Base-by-base conservation (phyloP, 2,888 invertebrate genomes). In the Rotaria magnacalcarata region DNA sequence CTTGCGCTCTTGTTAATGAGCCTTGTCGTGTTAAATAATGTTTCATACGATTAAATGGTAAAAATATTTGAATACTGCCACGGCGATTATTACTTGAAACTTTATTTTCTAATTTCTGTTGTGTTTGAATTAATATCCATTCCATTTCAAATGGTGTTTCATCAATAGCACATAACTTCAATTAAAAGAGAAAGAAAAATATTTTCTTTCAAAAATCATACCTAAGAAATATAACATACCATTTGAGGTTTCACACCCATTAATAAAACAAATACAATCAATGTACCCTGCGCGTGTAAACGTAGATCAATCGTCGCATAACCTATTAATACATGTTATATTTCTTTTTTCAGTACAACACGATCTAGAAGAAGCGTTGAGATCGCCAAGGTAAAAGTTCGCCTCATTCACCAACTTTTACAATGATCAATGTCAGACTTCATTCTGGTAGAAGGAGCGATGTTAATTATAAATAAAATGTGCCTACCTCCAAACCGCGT, bases 141-240 rank as follows among this genome's bases (percentile, higher is more conserved):
- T 80, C 80, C 80, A 80, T 47, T 47, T 80, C 80, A 47, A 80
- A 80, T 24, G 80, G 80, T 14, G 80, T 80, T 80, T 80, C 80
- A 47, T 80, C 47, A 24, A 80, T 80, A 43, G 80, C 80, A n/a
- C 80, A 80, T 80, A 80, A 80, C 80, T 80, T 16, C 52, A 52
- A 52, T 16, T 43, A 10, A 41, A 19, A 11, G 14, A 11, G 24
- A 80, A 80, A 11, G 21, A 47, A 7, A n/a, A 11, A 2, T 11
- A 47, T 2, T 16, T 5, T 47, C 14, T 80, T n/a, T 21, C 14
- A 14, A 19, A 41, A 1, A 56, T 56, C 6, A 56, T 24, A 54
- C 19, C 5, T 21, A 54, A 21, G 27, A 67, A n/a, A 19, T n/a
- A 14, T 27, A 50, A 80, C 47, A 24, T n/a, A 80, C 80, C 80